Evolutionary conservation across 2,888 invertebrate genomes (phyloP), one percentile per base, ranked within the genome.

Genomic region (Tenodera sinensis): DNA sequence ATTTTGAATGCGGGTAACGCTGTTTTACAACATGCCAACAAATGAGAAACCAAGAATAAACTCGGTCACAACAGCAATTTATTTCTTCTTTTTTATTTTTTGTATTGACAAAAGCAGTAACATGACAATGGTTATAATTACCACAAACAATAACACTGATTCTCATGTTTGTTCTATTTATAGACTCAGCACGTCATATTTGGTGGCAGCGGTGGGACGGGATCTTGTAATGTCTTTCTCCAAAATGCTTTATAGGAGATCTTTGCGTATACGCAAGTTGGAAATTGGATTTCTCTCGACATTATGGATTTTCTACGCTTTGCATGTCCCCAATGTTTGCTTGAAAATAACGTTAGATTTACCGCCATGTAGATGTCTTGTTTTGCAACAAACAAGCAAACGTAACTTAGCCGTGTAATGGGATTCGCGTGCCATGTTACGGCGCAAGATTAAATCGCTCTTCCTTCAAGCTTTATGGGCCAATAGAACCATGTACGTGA

Each of bases 381-480:
- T 71, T 71, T 71, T 71, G 54, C 54, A 25, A 71, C 54, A 71
- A 71, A 71, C 54, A 71, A 71, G 54, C 25, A 71, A 71, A 71
- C 54, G 54, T 71, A 71, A 71, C 54, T 71, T 71, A 71, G 54
- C 54, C 54, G 54, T 71, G 54, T 87, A 87, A 87, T 87, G 87
- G 87, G 71, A 82, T 87, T 87, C 9, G 87, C 83, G 83, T 87
- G 81, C 54, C 42, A 71, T 71, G 85, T 27, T 54, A 85, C 47
- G 27, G 27, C 71, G 83, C 30, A 30, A 34, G 83, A 87, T 87
- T 82, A 87, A 87, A 87, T 87, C 87, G 87, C 83, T 82, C 87
- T 87, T 87, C 85, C 87, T 87, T 82, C 81, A 87, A 81, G 87
- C 83, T 87, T 87, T 87, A 87, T 87, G 83, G 83, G 87, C 87